Conservation (phyloP, 2,113 vertebrate genomes). For the Galeopterus variegatus region DNA sequence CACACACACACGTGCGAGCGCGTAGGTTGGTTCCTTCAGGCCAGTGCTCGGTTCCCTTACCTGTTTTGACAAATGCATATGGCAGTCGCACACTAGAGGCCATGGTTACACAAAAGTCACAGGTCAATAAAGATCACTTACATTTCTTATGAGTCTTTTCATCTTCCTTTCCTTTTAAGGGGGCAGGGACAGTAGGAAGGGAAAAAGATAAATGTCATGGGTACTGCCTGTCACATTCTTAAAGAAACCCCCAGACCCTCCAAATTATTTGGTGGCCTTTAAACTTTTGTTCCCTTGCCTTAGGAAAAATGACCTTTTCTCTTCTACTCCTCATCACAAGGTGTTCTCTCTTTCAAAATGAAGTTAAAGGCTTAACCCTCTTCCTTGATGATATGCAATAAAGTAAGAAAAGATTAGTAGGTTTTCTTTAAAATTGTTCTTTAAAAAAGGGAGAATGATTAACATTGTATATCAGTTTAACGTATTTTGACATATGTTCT, state of each 20-base stretch:
- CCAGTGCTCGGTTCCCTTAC: slow-evolving; percentile 85
- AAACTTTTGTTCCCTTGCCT: slow-evolving; percentile 86
- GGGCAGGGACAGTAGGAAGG: slow-evolving; percentile 77
- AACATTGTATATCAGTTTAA: slow-evolving; percentile 84
- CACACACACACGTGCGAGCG: background rate
- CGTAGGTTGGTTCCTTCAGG: slow-evolving; percentile 80
- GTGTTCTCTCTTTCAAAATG: slow-evolving; percentile 84
- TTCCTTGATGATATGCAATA: slow-evolving; percentile 81
- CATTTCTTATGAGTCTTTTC: slow-evolving; percentile 86
- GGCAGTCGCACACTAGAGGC: slow-evolving; percentile 84
- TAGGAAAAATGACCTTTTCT: slow-evolving; percentile 86
- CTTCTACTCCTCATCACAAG: slow-evolving; percentile 75
- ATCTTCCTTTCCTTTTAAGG: slow-evolving; percentile 79
- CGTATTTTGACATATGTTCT: slow-evolving; percentile 85
- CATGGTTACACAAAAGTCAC: slow-evolving; percentile 87
- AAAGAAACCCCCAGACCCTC: slow-evolving; percentile 48
- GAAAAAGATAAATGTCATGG: slow-evolving; percentile 86
- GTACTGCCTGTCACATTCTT: slow-evolving; percentile 81
- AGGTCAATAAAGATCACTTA: slow-evolving; percentile 89
- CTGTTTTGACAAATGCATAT: slow-evolving; percentile 88
- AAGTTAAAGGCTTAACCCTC: slow-evolving; percentile 83
- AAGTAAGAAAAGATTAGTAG: slow-evolving; percentile 81
- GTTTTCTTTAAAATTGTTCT: slow-evolving; percentile 80
- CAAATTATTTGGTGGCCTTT: slow-evolving; percentile 76
- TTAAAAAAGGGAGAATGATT: slow-evolving; percentile 80